Conservation (phyloP, 2,797 vertebrate species). For the Pseudochirops cupreus region DNA sequence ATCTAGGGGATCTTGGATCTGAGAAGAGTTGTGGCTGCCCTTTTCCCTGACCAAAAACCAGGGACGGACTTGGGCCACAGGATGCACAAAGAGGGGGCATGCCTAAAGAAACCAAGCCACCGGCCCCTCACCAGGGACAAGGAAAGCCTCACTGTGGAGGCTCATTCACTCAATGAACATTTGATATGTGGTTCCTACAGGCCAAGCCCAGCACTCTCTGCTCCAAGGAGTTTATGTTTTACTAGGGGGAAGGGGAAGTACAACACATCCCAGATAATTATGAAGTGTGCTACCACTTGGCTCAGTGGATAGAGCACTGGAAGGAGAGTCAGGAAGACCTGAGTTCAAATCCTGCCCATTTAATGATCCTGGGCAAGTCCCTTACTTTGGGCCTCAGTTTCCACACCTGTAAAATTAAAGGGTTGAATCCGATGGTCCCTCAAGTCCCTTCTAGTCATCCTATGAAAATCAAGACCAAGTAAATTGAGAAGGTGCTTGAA, state of each 20-base stretch:
- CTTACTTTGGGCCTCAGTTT: neutral
- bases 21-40: neutral
- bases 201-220: neutral
- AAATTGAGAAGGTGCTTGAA: neutral
- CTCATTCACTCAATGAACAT: neutral
- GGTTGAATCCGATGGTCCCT: neutral
- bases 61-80: neutral
- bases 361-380: neutral
- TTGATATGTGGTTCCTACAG: neutral
- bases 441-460: neutral
- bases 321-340: too few relatives aligned
- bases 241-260: neutral
- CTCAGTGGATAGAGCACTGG: neutral
- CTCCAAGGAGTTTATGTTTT: neutral
- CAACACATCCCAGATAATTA: neutral
- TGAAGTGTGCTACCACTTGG: neutral
- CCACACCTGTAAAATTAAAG: neutral
- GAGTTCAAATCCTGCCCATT: neutral
- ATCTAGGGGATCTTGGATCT: neutral
- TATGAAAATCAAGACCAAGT: neutral
- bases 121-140: neutral
- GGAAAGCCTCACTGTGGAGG: accelerated
- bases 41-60: neutral
- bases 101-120: neutral
- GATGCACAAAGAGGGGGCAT: neutral